These are phyloP conservation scores for Micromesistius poutassou DNA, from an alignment of 2,797 vertebrate species.

Conservation along the genomic window DNA sequence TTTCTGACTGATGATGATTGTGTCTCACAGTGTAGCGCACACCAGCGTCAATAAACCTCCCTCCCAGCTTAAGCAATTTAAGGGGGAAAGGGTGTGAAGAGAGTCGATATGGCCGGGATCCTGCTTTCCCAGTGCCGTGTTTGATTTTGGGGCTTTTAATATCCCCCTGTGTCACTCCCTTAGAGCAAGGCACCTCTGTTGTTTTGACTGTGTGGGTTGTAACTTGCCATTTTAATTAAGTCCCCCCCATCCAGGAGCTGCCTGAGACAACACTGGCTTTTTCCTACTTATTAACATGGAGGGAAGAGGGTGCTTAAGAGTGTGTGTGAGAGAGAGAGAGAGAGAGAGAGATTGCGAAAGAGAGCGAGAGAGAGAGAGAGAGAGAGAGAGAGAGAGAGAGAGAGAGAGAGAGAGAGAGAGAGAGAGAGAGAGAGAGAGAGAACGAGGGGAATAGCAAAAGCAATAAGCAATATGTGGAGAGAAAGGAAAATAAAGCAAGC, in stretches of 20 bases:
- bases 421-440: background rate
- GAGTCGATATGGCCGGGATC: constrained; percentile 38
- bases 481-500: constrained; percentile 1
- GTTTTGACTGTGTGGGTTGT: constrained; percentile 76
- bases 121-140: constrained; percentile 46
- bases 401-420: background rate
- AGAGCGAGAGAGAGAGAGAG: background rate
- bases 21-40: constrained; percentile 32
- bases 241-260: constrained; percentile 67
- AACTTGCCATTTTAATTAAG: constrained; percentile 80
- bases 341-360: too few relatives aligned
- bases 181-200: constrained; percentile 62
- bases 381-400: background rate
- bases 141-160: constrained; percentile 73
- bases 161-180: constrained; percentile 57
- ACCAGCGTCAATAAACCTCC: constrained; percentile 26
- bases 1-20: constrained; percentile 48
- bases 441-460: background rate
- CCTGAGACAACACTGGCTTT: constrained; percentile 57
- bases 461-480: background rate
- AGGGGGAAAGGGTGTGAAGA: constrained; percentile 23
- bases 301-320: constrained; percentile 21
- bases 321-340: background rate
- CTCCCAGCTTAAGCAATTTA: constrained; percentile 47
- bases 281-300: constrained; percentile 68